These are phyloP conservation scores for Panopea generosa DNA, from an alignment of 2,888 invertebrate species.

Conservation along the genomic window DNA sequence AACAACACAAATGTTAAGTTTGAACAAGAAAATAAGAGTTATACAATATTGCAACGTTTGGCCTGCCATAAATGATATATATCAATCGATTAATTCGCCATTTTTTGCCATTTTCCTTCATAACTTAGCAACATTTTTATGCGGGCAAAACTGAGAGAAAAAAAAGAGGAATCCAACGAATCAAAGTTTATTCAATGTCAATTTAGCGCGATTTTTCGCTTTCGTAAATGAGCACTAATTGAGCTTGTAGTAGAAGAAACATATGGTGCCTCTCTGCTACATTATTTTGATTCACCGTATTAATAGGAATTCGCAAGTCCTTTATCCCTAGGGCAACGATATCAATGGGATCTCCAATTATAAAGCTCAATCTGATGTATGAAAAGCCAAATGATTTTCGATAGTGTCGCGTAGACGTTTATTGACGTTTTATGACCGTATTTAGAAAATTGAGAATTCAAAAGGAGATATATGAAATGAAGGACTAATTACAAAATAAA, in stretches of 20 bases:
- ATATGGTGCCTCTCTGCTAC: slow-evolving; percentile 50
- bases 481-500: too few species aligned
- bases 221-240: slow-evolving; percentile 56
- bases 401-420: slow-evolving; percentile 11
- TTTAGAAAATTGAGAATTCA: neutral
- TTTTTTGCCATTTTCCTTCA: too few species aligned
- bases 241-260: slow-evolving; percentile 42
- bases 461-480: neutral
- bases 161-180: slow-evolving; percentile 2
- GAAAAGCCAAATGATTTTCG: slow-evolving; percentile 23
- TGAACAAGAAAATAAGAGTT: too few species aligned
- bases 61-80: too few species aligned
- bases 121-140: too few species aligned
- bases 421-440: slow-evolving; percentile 11
- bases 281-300: neutral
- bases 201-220: slow-evolving; percentile 35
- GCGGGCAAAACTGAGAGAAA: too few species aligned
- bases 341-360: slow-evolving; percentile 62
- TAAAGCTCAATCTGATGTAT: slow-evolving; percentile 44
- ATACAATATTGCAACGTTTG: too few species aligned
- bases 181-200: slow-evolving; percentile 42
- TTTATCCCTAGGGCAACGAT: slow-evolving; percentile 35
- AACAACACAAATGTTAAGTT: too few species aligned
- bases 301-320: neutral
- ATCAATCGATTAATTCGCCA: too few species aligned